These are phyloP conservation scores for Centrocercus urophasianus DNA, from an alignment of 2,113 vertebrate genomes.

Conservation along the genomic window DNA sequence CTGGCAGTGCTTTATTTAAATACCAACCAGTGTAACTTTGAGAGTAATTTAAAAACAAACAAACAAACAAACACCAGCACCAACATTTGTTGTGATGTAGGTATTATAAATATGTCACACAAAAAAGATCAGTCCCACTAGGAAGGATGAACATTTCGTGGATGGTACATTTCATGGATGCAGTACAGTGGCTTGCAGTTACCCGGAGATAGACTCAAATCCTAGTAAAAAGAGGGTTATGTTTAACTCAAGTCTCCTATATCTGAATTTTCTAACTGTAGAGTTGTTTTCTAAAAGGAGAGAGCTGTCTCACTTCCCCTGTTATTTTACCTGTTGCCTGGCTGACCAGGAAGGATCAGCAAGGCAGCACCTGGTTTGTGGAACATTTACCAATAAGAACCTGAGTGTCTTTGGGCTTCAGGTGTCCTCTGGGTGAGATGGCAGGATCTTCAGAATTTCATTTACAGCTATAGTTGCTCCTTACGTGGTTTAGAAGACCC, in stretches of 20 bases:
- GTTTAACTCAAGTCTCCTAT: neutral
- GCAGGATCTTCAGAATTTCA: neutral
- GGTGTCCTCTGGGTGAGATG: neutral
- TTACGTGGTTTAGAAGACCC: neutral
- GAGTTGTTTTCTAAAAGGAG: accelerated
- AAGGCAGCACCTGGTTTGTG: neutral
- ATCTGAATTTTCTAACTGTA: neutral
- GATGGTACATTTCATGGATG: accelerated
- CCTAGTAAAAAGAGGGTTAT: neutral
- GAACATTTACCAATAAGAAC: neutral
- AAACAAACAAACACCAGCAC: too few species aligned
- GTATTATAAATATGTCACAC: neutral
- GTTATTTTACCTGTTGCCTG: accelerated
- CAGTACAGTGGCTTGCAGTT: neutral
- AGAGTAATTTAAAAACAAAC: neutral
- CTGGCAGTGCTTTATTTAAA: neutral
- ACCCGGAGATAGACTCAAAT: neutral
- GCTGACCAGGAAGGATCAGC: accelerated
- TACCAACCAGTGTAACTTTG: neutral
- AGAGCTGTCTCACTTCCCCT: neutral
- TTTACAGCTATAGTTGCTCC: accelerated
- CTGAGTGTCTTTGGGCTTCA: neutral
- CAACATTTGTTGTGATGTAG: neutral
- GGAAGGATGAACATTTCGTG: accelerated
- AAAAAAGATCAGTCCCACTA: neutral